Conservation (phyloP, 2,113 vertebrate genomes). For the Craseonycteris thonglongyai region DNA sequence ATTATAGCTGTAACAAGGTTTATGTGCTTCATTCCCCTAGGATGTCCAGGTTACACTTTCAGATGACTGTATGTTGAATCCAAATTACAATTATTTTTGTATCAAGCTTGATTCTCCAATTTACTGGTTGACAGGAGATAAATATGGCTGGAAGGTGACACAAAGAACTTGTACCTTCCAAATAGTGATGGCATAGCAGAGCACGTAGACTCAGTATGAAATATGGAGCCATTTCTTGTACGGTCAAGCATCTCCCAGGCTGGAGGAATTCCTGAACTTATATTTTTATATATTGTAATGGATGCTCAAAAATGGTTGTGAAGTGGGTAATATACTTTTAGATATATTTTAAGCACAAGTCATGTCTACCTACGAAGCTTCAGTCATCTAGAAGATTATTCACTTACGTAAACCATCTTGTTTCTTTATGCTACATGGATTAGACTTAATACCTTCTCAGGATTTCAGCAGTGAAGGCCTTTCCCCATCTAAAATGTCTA, state of each 20-base stretch:
- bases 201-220: neutral
- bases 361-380: neutral
- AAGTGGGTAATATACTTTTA: neutral
- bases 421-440: conserved; percentile 1
- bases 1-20: neutral
- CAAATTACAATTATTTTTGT: neutral
- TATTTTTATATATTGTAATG: neutral
- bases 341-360: conserved; percentile 20
- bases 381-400: neutral
- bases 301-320: neutral
- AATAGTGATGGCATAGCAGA: neutral
- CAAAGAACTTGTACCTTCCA: neutral
- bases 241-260: neutral
- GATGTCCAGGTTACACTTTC: neutral
- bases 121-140: neutral
- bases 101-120: neutral
- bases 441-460: neutral
- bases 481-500: neutral
- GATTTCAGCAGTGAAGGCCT: neutral
- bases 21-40: neutral
- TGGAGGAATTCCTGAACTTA: neutral
- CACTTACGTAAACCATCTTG: neutral
- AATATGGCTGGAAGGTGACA: neutral
- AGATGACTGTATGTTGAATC: neutral
- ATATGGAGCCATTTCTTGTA: neutral